Conservation (phyloP, 2,888 invertebrate species). For the Schizotus pectinicornis region DNA sequence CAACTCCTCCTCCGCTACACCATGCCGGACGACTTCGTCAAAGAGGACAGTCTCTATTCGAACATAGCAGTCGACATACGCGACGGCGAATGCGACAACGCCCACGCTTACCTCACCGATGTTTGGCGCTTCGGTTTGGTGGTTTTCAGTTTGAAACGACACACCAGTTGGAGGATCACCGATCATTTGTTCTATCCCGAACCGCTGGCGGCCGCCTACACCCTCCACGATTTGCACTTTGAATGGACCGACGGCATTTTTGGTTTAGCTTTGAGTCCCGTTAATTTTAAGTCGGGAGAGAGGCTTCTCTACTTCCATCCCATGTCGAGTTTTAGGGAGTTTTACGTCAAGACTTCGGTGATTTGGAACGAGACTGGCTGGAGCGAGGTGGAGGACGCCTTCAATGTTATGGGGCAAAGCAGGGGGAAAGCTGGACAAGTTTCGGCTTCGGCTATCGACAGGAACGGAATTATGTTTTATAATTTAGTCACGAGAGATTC, state of each 20-base stretch:
- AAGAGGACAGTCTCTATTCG: slow-evolving; percentile 71
- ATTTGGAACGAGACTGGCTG: slow-evolving; percentile 67
- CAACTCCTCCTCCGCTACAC: slow-evolving; percentile 65
- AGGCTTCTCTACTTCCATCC: slow-evolving; percentile 79
- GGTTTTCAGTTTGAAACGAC: slow-evolving; percentile 61
- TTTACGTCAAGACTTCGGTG: slow-evolving; percentile 71
- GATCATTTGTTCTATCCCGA: slow-evolving; percentile 76
- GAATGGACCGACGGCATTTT: slow-evolving; percentile 86
- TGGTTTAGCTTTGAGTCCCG: slow-evolving; percentile 73
- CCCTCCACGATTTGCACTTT: slow-evolving; percentile 76
- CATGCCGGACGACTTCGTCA: slow-evolving; percentile 69
- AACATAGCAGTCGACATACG: slow-evolving; percentile 71
- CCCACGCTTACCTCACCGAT: slow-evolving; percentile 72
- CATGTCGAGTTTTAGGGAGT: slow-evolving; percentile 82
- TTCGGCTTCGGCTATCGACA: slow-evolving; percentile 75
- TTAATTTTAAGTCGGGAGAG: slow-evolving; percentile 60
- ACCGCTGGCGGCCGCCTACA: slow-evolving; percentile 75
- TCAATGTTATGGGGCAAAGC: slow-evolving; percentile 55
- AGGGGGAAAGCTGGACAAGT: slow-evolving; percentile 71
- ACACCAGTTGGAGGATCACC: slow-evolving; percentile 70
- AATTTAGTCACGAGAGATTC: slow-evolving; percentile 79
- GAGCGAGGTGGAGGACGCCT: slow-evolving; percentile 50
- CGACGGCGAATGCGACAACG: slow-evolving; percentile 65
- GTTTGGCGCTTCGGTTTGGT: slow-evolving; percentile 65
- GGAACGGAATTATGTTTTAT: slow-evolving; percentile 76